Conservation (phyloP, 1,140 invertebrate genomes). For the Brachionus angularis region DNA sequence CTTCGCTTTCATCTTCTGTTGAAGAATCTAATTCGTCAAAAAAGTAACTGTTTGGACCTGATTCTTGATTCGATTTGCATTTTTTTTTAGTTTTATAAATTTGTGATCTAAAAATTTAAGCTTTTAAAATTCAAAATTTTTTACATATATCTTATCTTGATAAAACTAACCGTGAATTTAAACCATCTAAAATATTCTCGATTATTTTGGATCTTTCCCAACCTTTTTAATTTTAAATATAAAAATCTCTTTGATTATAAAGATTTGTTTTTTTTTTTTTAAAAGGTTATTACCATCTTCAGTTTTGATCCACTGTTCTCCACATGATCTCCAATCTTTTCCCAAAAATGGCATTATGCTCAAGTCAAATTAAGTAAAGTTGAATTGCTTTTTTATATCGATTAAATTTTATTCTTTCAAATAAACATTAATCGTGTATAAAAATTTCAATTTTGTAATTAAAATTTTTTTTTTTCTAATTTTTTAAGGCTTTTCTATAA, state of each 20-base stretch:
- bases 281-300: conserved; percentile 71
- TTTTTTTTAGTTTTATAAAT: background rate
- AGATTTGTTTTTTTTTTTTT: no score
- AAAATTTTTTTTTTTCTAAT: no score
- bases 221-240: conserved; percentile 43
- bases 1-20: conserved; percentile 46
- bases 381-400: background rate
- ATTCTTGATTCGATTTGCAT: background rate
- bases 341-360: conserved; percentile 77
- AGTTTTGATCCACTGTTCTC: conserved; percentile 95
- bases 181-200: conserved; percentile 20
- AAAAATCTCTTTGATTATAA: conserved; percentile 69
- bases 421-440: background rate
- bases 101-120: background rate
- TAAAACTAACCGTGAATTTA: conserved; percentile 11
- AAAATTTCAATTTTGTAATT: background rate
- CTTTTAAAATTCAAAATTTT: no score
- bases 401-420: background rate
- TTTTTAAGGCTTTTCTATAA: no score
- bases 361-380: no score
- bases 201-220: conserved; percentile 53
- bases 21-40: conserved; percentile 16
- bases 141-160: no score
- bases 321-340: conserved; percentile 73
- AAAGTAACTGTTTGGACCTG: conserved; percentile 4